A percentile compares a stretch with the other conserved stretches of the same genome.
Evolutionary conservation across 2,888 invertebrate species (phyloP).

Genomic region (Cephus rjabovi): DNA sequence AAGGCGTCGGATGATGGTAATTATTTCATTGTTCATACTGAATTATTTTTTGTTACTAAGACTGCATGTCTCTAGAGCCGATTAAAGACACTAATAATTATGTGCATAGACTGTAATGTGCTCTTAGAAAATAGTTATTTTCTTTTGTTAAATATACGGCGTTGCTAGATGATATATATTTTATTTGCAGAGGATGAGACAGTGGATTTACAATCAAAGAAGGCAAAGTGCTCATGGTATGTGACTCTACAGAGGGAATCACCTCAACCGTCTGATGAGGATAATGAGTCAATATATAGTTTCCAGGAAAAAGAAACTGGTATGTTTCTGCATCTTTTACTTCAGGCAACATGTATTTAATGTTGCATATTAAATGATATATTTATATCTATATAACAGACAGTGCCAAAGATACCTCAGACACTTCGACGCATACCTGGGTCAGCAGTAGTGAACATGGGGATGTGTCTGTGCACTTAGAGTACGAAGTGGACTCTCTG

Average conservation of each 20-base stretch:
- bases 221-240: constrained; percentile 45
- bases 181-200: constrained; percentile 42
- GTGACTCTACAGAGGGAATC: constrained; percentile 67
- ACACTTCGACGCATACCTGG: constrained; percentile 48
- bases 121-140: background rate
- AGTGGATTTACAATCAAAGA: constrained; percentile 33
- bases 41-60: background rate
- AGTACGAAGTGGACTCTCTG: constrained; percentile 51
- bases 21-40: background rate
- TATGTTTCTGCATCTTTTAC: constrained; percentile 53
- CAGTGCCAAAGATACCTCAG: constrained; percentile 50
- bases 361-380: background rate
- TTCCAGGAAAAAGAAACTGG: constrained; percentile 77
- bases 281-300: constrained; percentile 73
- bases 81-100: background rate
- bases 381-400: constrained; percentile 33
- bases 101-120: background rate
- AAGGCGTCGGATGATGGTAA: constrained; percentile 34
- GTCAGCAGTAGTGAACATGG: constrained; percentile 33
- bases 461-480: constrained; percentile 37
- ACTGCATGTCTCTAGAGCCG: background rate
- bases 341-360: background rate
- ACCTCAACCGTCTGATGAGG: constrained; percentile 62
- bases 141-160: background rate
- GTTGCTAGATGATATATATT: background rate